These are phyloP conservation scores for Varroa destructor DNA, from an alignment of 1,140 invertebrate species.

Conservation along the genomic window DNA sequence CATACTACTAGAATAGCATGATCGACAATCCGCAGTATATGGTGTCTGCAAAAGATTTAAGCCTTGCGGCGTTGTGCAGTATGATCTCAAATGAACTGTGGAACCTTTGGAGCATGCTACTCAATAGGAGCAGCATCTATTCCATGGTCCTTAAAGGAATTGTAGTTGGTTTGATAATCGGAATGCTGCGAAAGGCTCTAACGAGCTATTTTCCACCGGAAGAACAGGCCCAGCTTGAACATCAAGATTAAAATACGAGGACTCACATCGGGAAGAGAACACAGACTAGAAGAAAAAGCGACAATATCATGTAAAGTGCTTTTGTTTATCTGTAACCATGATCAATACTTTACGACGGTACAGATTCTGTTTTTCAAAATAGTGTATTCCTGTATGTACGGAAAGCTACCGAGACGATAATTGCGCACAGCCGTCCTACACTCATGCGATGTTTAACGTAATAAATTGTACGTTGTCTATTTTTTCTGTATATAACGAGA, in stretches of 20 bases:
- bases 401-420: no score
- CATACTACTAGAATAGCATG: not conserved
- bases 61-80: not conserved
- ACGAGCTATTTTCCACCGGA: not conserved
- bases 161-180: not conserved
- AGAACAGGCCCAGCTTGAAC: not conserved
- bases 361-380: not conserved
- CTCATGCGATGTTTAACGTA: no score
- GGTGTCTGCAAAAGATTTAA: slow-evolving; percentile 3
- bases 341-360: not conserved
- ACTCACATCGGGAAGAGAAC: no score
- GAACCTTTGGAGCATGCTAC: slow-evolving; percentile 8
- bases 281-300: no score
- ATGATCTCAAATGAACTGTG: slow-evolving; percentile 4
- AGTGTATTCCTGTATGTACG: slow-evolving; percentile 4
- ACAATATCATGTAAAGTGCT: no score
- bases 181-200: not conserved
- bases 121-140: slow-evolving; percentile 1
- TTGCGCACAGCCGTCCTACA: no score
- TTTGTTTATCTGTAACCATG: no score
- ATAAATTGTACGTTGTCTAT: no score
- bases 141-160: slow-evolving; percentile 24
- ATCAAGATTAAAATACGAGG: not conserved
- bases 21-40: not conserved
- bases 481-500: no score